Conservation (phyloP, 2,113 vertebrate species). For the Aviceda subcristata region DNA sequence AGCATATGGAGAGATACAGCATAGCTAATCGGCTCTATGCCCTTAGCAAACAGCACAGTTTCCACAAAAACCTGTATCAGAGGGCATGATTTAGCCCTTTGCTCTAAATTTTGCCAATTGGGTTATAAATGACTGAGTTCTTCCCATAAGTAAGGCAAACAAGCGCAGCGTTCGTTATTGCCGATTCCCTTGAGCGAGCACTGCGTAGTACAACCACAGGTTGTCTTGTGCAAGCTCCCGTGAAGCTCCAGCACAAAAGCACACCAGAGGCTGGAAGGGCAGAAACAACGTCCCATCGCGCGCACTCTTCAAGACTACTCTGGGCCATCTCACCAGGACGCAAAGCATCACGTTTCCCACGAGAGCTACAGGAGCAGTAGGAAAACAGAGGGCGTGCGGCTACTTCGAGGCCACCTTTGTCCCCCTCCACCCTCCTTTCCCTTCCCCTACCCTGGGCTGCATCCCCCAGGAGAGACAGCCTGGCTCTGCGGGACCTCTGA, state of each 20-base stretch:
- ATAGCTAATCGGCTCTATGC: not conserved
- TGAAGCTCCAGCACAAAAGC: not conserved
- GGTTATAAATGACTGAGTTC: not conserved
- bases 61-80: not conserved
- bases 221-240: not conserved
- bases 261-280: not conserved
- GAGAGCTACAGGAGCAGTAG: not conserved
- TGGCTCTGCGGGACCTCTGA: not conserved
- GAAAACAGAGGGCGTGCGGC: not conserved
- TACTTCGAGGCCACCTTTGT: rapidly evolving
- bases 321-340: not conserved
- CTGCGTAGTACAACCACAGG: not conserved
- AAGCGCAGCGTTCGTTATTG: not conserved
- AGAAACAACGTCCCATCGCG: not conserved
- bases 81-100: rapidly evolving
- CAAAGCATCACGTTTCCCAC: not conserved
- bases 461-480: not conserved
- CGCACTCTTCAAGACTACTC: not conserved
- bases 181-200: not conserved
- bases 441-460: not conserved
- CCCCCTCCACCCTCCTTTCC: not conserved
- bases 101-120: not conserved
- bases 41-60: not conserved
- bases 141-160: not conserved
- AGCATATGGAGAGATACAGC: not conserved